These are phyloP conservation scores for Nomada fabriciana DNA, from an alignment of 2,888 invertebrate species.

Conservation along the genomic window DNA sequence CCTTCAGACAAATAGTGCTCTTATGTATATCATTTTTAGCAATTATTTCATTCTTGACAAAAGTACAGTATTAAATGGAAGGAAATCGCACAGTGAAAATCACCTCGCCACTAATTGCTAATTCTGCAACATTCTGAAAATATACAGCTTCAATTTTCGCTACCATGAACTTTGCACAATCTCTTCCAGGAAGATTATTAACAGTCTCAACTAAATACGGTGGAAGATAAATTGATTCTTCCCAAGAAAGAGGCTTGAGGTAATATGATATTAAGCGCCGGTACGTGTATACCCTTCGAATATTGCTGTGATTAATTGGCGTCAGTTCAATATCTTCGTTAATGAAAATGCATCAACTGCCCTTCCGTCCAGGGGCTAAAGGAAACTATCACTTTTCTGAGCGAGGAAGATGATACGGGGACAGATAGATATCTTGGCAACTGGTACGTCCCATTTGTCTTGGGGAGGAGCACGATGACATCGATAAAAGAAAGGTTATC, in stretches of 20 bases:
- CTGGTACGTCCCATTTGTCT: conserved; percentile 30
- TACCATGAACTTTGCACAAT: background rate
- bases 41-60: too few species aligned
- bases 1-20: too few species aligned
- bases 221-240: background rate
- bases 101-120: too few species aligned
- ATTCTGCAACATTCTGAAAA: too few species aligned
- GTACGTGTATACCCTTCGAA: background rate
- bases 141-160: too few species aligned
- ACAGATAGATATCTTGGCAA: conserved; percentile 31
- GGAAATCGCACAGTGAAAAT: too few species aligned
- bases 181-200: background rate
- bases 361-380: background rate
- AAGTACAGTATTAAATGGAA: too few species aligned
- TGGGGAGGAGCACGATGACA: conserved; percentile 8
- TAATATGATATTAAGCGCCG: conserved; percentile 10
- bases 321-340: background rate
- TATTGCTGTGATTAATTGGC: background rate
- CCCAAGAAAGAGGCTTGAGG: background rate
- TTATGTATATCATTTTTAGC: too few species aligned
- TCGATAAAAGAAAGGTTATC: conserved; percentile 49
- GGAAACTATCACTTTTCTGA: too few species aligned
- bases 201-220: background rate
- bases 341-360: background rate
- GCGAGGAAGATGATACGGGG: background rate